Base-by-base conservation (phyloP, 2,888 invertebrate genomes). In the Heteromyza rotundicornis region DNA sequence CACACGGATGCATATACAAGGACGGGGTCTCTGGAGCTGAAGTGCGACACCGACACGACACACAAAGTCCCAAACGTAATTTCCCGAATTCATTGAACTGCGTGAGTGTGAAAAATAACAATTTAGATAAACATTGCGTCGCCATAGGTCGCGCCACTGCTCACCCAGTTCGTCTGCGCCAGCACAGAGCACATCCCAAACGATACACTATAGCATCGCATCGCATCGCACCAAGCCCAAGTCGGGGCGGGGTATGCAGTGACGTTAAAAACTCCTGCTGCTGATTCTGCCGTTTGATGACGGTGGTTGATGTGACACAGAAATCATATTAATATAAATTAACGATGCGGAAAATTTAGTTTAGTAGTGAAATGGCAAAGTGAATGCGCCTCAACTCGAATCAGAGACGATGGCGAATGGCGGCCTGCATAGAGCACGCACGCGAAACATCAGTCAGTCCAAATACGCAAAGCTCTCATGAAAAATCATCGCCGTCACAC, bases 321-420 rank as follows among this genome's bases (percentile, higher is more conserved):
- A 80, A 77, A 78, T 78, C 78, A 79, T 80, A 81, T 82, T 82
- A 82, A 82, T 82, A 82, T 80, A 81, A 82, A 82, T 82, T 81
- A 82, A 82, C 82, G 82, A 81, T 79, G 81, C 76, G 81, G 82
- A 82, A 82, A 82, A 82, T 82, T 81, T 80, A 81, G 80, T 81
- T 81, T 81, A 81, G 79, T 81, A 78, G 72, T 74, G 75, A 79
- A 76, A 76, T 70, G 77, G 68, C 75, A 67, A 62, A 65, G 53
- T 40, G 52, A 36, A 47, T 44, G 59, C 60, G 65, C 65, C 64
- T 67, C 64, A 62, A 66, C 92, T 92, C 14, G 3, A 40, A 40
- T 10, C 40, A 3, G 19, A 59, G 32, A 7, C 19, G 35, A 17
- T 19, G 49, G 24, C 23, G 14, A 24, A 20, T n/a, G 10, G 51